Evolutionary conservation across 2,113 vertebrate genomes (phyloP).

Genomic region (Capricornis sumatraensis): DNA sequence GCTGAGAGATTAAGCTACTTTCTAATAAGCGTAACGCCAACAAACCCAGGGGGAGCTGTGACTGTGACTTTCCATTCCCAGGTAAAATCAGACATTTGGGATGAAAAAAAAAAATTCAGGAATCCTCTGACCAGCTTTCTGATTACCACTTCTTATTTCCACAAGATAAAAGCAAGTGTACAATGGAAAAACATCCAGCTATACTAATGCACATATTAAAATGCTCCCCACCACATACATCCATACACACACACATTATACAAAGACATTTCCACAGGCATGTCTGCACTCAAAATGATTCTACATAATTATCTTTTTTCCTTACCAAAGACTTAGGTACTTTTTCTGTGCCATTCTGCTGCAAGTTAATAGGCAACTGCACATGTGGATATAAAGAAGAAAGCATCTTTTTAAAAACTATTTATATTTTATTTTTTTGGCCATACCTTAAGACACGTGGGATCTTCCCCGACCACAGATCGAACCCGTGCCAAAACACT

Average conservation of each 20-base stretch:
- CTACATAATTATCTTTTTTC: not conserved
- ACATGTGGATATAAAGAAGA: not conserved
- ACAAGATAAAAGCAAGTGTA: not conserved
- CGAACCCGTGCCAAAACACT: rapidly evolving
- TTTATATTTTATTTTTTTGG: not conserved
- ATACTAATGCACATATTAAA: not conserved
- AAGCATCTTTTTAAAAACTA: not conserved
- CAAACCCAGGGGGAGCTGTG: not conserved
- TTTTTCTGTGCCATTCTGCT: not conserved
- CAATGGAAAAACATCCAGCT: not conserved
- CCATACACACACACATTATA: not conserved
- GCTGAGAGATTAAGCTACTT: not conserved
- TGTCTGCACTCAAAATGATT: not conserved
- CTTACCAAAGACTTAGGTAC: not conserved
- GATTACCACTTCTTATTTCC: not conserved
- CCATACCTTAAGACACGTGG: not conserved
- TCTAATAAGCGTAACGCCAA: not conserved
- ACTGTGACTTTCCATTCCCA: not conserved
- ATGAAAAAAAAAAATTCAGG: not conserved
- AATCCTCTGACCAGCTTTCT: not conserved
- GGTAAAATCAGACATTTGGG: not conserved
- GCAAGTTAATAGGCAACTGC: not conserved
- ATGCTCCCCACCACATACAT: not conserved
- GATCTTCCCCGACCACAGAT: not conserved
- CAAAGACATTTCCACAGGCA: not conserved